Evolutionary conservation across 1,140 invertebrate species (phyloP).

Genomic region (Atopsyche davidsoni): DNA sequence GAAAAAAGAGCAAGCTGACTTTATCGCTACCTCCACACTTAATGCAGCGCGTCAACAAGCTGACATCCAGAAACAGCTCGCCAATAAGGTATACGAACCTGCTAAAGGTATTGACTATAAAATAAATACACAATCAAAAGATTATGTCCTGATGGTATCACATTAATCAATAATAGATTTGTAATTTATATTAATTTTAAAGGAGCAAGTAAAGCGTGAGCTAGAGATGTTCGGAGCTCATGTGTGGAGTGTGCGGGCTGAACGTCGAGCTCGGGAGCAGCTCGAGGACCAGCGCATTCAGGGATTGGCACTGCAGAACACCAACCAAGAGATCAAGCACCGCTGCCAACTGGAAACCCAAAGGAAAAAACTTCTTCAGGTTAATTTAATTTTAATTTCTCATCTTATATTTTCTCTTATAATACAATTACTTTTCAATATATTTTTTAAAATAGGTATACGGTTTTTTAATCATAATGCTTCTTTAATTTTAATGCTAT

Average conservation of each 20-base stretch:
- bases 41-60: no score
- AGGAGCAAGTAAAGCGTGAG: slow-evolving; percentile 13
- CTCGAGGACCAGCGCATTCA: slow-evolving; percentile 11
- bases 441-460: no score
- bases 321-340: slow-evolving; percentile 13
- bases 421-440: neutral
- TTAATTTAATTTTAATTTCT: slow-evolving; percentile 3
- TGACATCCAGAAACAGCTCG: slow-evolving; percentile 11
- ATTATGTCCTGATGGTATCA: no score
- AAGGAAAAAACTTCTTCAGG: slow-evolving; percentile 23
- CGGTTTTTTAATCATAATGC: no score
- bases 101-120: no score
- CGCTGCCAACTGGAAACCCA: slow-evolving; percentile 10
- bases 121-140: no score
- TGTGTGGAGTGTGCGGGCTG: slow-evolving; percentile 4
- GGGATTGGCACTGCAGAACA: slow-evolving; percentile 6
- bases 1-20: no score
- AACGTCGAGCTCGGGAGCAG: slow-evolving; percentile 8
- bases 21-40: no score
- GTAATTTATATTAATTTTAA: neutral
- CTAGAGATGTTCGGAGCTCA: slow-evolving; percentile 20
- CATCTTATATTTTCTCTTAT: neutral
- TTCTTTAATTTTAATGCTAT: no score
- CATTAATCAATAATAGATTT: no score
- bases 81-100: slow-evolving; percentile 16